A percentile compares a stretch with the other conserved stretches of the same genome.
Conservation (phyloP, 2,888 invertebrate genomes). For the Thumatha senex region DNA sequence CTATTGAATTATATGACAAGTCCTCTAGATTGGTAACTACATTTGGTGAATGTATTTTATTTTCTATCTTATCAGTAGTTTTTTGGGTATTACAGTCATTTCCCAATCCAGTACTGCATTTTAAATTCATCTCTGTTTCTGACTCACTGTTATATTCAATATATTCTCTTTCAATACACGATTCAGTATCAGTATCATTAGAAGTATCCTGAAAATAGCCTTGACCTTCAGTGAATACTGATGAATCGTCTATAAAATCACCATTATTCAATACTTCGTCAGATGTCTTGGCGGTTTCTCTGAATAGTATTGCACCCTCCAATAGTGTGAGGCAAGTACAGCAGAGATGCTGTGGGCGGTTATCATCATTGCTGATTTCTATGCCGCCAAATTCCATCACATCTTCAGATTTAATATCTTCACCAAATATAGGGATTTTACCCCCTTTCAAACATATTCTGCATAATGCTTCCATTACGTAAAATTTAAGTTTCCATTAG, state of each 20-base stretch:
- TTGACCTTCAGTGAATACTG: neutral
- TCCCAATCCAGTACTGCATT: conserved; percentile 7
- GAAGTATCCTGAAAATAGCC: neutral
- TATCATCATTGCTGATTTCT: conserved; percentile 25
- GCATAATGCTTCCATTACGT: conserved; percentile 28
- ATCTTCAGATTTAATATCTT: conserved; percentile 26
- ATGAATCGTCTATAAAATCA: neutral
- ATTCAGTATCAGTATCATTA: conserved; percentile 15
- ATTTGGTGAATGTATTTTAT: neutral
- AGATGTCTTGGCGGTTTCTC: conserved; percentile 30
- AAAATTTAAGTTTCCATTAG: too few relatives aligned
- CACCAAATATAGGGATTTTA: conserved; percentile 38
- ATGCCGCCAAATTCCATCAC: conserved; percentile 30
- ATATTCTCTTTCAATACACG: conserved; percentile 22
- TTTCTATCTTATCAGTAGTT: neutral
- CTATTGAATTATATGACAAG: neutral
- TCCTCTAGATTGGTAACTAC: neutral
- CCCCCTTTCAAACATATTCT: conserved; percentile 39
- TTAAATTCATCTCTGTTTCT: conserved; percentile 8
- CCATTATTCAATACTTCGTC: conserved; percentile 17
- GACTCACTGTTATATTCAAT: conserved; percentile 20
- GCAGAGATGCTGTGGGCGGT: conserved; percentile 38
- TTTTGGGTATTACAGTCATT: conserved; percentile 7
- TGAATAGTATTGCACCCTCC: conserved; percentile 34
- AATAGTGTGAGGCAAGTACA: conserved; percentile 27